A percentile compares a stretch with the other conserved stretches of the same genome.
Conservation (phyloP, 2,888 invertebrate species). For the Epistrophella euchroma region DNA sequence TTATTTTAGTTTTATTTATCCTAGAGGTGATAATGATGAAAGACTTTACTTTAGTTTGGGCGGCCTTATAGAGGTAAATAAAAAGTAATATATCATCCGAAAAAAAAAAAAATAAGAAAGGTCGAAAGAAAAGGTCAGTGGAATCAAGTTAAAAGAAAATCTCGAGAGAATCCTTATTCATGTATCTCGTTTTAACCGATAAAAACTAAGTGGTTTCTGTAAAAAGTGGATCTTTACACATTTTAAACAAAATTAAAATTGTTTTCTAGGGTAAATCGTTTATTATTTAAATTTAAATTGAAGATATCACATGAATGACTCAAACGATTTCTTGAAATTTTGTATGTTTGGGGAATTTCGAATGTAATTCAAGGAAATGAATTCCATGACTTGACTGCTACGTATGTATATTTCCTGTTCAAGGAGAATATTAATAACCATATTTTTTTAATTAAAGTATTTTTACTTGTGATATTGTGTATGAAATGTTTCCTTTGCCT, state of each 20-base stretch:
- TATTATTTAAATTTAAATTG: background rate
- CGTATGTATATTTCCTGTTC: too few species aligned
- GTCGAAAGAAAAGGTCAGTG: conserved; percentile 11
- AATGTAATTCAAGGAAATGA: too few species aligned
- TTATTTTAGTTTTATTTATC: conserved; percentile 19
- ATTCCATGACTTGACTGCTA: too few species aligned
- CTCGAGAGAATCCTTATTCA: background rate
- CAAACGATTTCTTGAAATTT: too few species aligned
- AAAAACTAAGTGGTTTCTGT: background rate
- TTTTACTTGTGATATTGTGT: too few species aligned
- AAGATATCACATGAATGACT: too few species aligned
- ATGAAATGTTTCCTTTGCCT: too few species aligned
- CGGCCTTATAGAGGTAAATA: background rate
- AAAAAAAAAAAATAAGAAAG: background rate
- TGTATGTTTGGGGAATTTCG: too few species aligned
- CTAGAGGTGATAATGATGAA: conserved; percentile 38
- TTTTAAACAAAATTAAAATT: background rate
- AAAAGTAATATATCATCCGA: conserved; percentile 1
- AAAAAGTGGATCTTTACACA: background rate
- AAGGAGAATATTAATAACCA: too few species aligned
- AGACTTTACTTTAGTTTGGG: conserved; percentile 16
- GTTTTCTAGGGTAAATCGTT: background rate
- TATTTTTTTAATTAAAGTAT: too few species aligned
- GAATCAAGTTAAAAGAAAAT: background rate
- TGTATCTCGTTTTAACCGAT: background rate